Conservation (phyloP, 2,888 invertebrate genomes). For the Eilema sororculum region DNA sequence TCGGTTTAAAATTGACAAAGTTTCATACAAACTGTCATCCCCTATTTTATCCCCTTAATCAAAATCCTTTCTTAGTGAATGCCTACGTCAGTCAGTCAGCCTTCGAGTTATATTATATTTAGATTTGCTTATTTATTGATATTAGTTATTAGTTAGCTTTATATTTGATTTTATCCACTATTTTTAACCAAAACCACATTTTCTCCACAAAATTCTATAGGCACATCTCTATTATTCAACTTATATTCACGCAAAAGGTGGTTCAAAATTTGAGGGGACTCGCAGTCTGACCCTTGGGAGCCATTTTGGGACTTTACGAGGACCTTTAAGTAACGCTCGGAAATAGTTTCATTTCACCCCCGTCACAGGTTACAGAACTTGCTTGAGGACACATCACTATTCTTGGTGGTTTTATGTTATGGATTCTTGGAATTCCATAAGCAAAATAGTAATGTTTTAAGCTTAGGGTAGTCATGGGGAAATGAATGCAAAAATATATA, state of each 20-base stretch:
- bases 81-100: too few relatives aligned
- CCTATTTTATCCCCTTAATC: too few relatives aligned
- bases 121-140: too few relatives aligned
- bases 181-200: background rate
- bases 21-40: too few relatives aligned
- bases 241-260: slow-evolving; percentile 22
- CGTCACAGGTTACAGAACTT: slow-evolving; percentile 27
- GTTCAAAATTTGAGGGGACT: slow-evolving; percentile 34
- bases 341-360: slow-evolving; percentile 63
- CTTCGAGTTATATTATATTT: too few relatives aligned
- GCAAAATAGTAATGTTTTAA: too few relatives aligned
- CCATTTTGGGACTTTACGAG: slow-evolving; percentile 60
- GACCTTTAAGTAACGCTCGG: slow-evolving; percentile 60
- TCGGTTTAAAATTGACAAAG: too few relatives aligned
- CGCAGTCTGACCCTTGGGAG: slow-evolving; percentile 48
- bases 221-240: background rate
- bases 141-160: background rate
- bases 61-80: too few relatives aligned
- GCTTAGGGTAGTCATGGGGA: too few relatives aligned
- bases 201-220: background rate
- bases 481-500: too few relatives aligned
- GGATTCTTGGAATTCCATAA: slow-evolving; percentile 12
- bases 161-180: background rate
- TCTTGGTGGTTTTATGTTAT: slow-evolving; percentile 20
- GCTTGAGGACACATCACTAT: slow-evolving; percentile 16